Evolutionary conservation across 2,113 vertebrate genomes (phyloP).

Genomic region (Laticauda laticaudata): DNA sequence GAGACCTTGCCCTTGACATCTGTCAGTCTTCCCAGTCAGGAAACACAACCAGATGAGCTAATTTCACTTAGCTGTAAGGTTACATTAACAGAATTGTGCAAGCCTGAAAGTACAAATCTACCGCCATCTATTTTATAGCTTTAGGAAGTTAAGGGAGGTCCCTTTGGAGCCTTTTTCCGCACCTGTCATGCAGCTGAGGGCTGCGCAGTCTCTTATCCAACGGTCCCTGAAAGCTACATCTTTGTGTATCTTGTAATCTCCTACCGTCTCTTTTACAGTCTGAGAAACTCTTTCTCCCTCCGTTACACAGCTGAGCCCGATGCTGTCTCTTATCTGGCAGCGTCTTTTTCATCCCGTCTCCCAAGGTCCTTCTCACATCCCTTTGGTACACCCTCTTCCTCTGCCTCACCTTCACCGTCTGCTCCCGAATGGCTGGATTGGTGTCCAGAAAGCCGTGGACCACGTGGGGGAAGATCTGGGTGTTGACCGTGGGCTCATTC

Average conservation of each 20-base stretch:
- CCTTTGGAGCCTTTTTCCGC: too few relatives aligned
- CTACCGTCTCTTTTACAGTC: neutral
- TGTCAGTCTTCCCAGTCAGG: neutral
- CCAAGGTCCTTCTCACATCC: neutral
- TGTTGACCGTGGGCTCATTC: conserved; percentile 87
- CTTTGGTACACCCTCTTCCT: too few relatives aligned
- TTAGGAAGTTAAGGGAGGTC: too few relatives aligned
- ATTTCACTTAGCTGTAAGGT: neutral
- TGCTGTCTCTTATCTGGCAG: neutral
- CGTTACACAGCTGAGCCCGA: neutral
- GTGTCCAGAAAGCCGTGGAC: conserved; percentile 91
- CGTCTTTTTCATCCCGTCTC: neutral
- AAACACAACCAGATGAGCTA: neutral
- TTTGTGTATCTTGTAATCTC: too few relatives aligned
- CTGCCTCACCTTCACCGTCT: conserved; percentile 85
- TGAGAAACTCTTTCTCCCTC: neutral
- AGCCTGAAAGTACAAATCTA: neutral
- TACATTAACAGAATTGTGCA: neutral
- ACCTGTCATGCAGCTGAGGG: too few relatives aligned
- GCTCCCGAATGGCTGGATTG: conserved; percentile 78
- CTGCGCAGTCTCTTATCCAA: too few relatives aligned
- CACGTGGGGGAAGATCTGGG: conserved; percentile 90
- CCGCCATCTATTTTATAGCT: neutral
- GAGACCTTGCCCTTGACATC: neutral
- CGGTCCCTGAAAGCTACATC: too few relatives aligned